Evolutionary conservation across 2,113 vertebrate species (phyloP).

Genomic region (Marcusenius ussheri): DNA sequence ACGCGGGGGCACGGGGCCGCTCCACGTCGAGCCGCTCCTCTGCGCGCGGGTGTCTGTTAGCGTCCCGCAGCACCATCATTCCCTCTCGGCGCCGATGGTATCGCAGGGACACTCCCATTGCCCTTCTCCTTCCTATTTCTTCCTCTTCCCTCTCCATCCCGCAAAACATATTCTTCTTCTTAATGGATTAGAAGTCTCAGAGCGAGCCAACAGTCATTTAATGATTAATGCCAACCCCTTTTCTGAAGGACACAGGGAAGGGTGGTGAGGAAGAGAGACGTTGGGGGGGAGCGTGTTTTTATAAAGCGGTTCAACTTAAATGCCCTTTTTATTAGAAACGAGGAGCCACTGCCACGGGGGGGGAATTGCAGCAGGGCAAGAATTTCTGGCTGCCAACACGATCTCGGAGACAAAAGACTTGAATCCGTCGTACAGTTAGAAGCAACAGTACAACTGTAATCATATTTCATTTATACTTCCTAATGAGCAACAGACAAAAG

Average conservation of each 20-base stretch:
- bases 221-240: slow-evolving; percentile 60
- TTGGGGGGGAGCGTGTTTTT: slow-evolving; percentile 22
- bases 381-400: not conserved
- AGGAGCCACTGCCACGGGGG: slow-evolving; percentile 34
- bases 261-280: slow-evolving; percentile 31
- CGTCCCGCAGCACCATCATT: slow-evolving; percentile 39
- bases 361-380: not conserved
- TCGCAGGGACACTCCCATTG: slow-evolving; percentile 29
- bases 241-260: slow-evolving; percentile 53
- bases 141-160: slow-evolving; percentile 44
- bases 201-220: slow-evolving; percentile 60
- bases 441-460: not conserved
- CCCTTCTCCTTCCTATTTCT: slow-evolving; percentile 11
- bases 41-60: slow-evolving; percentile 6
- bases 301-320: slow-evolving; percentile 34
- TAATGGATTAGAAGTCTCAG: slow-evolving; percentile 62
- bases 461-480: not conserved
- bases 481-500: not conserved
- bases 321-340: slow-evolving; percentile 56
- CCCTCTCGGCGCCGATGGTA: slow-evolving; percentile 38
- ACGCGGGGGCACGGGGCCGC: slow-evolving; percentile 37
- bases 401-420: not conserved
- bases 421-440: not conserved
- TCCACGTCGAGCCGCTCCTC: slow-evolving; percentile 18
- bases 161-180: slow-evolving; percentile 42